Evolutionary conservation across 92 coral and sea anemone genomes (phyloP), one percentile per base, ranked within the genome.

Genomic region (Epizoanthus illoricatus): DNA sequence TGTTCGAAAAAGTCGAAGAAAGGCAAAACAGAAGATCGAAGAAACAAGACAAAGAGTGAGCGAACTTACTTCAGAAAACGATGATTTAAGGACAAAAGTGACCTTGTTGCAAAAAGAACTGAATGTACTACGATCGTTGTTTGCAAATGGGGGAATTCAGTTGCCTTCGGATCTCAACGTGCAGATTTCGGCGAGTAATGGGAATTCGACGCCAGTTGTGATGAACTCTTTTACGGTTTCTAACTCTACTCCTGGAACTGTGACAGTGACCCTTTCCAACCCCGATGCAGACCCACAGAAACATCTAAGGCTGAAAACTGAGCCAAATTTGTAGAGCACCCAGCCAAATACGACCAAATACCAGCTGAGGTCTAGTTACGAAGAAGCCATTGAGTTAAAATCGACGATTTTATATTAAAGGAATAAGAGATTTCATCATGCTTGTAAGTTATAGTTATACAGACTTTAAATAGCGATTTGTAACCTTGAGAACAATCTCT

Each of bases 1-100:
- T 60, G 99, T 97, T 16, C 88, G 99, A 55, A 97, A 97, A 81
- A 97, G 99, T 87, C 97, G 99, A 21, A 94, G 89, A 81, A 97
- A 97, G 73, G 97, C 99, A 9, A 97, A 94, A 75, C 93, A 90
- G 79, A 88, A 90, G 74, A 97, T 97, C 84, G 98, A 97, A 58
- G 99, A 97, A 81, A 97, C 99, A 24, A 84, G 87, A 52, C 86
- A 72, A 71, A 89, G 99, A 64, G 99, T 97, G 4, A 78, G 69
- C 36, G 92, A 81, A 76, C 88, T 97, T 45, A 5, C 99, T 52
- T 80, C 89, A 71, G 99, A 97, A 83, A 97, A 97, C 87, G 95
- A 91, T 62, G 97, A 94, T 24, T 88, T 97, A 43, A 91, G 94
- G 28, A 89, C 86, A 63, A 97, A 97, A 87, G 99, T 97, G 60